Evolutionary conservation across 2,888 invertebrate species (phyloP).

Genomic region (Incurvaria masculella): DNA sequence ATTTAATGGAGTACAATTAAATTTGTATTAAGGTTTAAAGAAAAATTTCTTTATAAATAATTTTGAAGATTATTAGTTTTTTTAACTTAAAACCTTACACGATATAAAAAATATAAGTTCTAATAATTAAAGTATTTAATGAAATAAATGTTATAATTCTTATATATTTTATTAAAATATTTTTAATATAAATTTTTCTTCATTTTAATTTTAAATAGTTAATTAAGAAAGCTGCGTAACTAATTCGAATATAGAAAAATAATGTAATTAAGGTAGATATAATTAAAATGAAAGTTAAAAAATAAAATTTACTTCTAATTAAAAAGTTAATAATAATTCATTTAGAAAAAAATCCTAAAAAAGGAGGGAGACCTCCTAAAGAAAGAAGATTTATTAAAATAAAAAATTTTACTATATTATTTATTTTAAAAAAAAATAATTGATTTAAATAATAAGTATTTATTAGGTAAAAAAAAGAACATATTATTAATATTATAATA

Average conservation of each 20-base stretch:
- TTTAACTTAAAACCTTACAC: conserved; percentile 39
- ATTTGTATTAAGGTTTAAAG: conserved; percentile 57
- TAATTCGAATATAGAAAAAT: conserved; percentile 55
- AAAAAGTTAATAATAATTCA: conserved; percentile 55
- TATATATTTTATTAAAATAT: conserved; percentile 24
- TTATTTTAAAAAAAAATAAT: conserved; percentile 40
- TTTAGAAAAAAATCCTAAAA: conserved; percentile 61
- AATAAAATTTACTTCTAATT: conserved; percentile 36
- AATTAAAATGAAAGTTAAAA: conserved; percentile 44
- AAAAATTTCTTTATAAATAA: conserved; percentile 66
- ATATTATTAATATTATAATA: conserved; percentile 41
- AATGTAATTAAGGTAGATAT: conserved; percentile 52
- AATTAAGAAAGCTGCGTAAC: conserved; percentile 43
- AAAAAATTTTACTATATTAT: conserved; percentile 42
- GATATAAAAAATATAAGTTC: not conserved
- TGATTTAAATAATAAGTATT: conserved; percentile 52
- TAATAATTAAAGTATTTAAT: conserved; percentile 19
- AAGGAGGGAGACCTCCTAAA: conserved; percentile 57
- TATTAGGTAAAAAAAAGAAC: conserved; percentile 40
- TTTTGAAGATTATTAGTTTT: conserved; percentile 45
- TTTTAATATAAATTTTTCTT: conserved; percentile 34
- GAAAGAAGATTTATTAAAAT: conserved; percentile 54
- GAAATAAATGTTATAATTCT: conserved; percentile 21
- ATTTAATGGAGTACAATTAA: too few relatives aligned
- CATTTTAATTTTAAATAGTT: conserved; percentile 48